Evolutionary conservation across 2,797 vertebrate genomes (phyloP).

Genomic region (Falco columbarius): DNA sequence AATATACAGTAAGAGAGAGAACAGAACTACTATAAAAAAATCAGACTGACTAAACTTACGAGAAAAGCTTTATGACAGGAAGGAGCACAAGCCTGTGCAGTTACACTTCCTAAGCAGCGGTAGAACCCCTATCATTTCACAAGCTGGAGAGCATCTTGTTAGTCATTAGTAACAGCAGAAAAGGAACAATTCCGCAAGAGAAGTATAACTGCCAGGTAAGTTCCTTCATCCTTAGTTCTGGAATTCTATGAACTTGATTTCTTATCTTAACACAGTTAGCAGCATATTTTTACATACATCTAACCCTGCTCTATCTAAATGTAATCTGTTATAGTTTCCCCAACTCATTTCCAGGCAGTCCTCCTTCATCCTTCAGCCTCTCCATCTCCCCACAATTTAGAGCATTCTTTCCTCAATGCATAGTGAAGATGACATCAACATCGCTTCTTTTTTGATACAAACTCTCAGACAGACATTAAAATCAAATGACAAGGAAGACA

Average conservation of each 20-base stretch:
- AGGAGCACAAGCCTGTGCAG: background rate
- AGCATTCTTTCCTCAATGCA: background rate
- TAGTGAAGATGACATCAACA: background rate
- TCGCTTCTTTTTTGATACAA: background rate
- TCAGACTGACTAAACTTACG: accelerated
- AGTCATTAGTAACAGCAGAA: background rate
- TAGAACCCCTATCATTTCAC: background rate
- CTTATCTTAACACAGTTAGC: background rate
- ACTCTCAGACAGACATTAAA: background rate
- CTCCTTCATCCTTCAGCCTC: background rate
- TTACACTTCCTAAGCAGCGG: background rate
- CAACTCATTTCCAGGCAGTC: background rate
- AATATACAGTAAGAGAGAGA: accelerated
- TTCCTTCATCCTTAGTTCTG: background rate
- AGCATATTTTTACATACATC: background rate
- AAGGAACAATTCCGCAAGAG: background rate
- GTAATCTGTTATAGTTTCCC: background rate
- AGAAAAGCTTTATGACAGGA: background rate
- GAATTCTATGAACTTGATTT: background rate
- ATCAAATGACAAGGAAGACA: accelerated
- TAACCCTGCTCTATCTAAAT: background rate
- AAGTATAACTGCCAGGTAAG: background rate
- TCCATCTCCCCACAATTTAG: background rate
- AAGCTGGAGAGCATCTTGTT: background rate
- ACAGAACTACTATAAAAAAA: accelerated